These are phyloP conservation scores for Porites australiensis DNA, from an alignment of 64 coral and sea anemone species.

Conservation along the genomic window DNA sequence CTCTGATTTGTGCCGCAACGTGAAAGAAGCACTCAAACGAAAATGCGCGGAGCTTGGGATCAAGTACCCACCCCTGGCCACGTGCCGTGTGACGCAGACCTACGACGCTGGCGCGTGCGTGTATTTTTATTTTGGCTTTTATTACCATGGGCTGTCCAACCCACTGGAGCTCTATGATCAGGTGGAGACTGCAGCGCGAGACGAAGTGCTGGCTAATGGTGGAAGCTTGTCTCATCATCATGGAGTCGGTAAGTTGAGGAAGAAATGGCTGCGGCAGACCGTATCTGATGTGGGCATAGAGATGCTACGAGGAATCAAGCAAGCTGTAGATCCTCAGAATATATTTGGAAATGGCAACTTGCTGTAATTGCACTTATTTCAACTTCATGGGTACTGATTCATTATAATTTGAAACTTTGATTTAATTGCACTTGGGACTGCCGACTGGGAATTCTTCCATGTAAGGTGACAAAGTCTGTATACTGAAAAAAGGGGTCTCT, in stretches of 20 bases:
- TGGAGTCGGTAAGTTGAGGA: conserved; percentile 93
- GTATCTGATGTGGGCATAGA: conserved; percentile 91
- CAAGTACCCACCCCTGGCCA: conserved; percentile 77
- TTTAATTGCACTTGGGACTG: no score
- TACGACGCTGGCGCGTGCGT: conserved; percentile 98
- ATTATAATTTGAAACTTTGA: no score
- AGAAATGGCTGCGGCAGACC: conserved; percentile 91
- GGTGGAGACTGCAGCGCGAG: conserved; percentile 83
- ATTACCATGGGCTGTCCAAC: conserved; percentile 82
- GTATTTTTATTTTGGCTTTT: conserved; percentile 98
- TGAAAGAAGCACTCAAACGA: conserved; percentile 86
- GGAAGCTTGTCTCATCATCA: conserved; percentile 97
- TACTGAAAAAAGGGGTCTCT: no score
- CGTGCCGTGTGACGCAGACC: conserved; percentile 95
- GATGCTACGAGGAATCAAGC: conserved; percentile 85
- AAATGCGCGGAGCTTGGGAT: conserved; percentile 90
- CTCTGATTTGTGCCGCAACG: conserved; percentile 80
- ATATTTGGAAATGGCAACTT: conserved; percentile 93
- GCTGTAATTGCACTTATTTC: neutral
- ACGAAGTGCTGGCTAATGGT: conserved; percentile 95
- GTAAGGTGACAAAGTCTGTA: no score
- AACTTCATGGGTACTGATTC: neutral
- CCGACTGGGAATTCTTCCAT: no score
- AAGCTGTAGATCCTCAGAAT: conserved; percentile 94
- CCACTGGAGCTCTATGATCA: conserved; percentile 81